phyloP scores from a whole-genome alignment of 2,888 invertebrate species.

The Epicampocera succincta region DNA sequence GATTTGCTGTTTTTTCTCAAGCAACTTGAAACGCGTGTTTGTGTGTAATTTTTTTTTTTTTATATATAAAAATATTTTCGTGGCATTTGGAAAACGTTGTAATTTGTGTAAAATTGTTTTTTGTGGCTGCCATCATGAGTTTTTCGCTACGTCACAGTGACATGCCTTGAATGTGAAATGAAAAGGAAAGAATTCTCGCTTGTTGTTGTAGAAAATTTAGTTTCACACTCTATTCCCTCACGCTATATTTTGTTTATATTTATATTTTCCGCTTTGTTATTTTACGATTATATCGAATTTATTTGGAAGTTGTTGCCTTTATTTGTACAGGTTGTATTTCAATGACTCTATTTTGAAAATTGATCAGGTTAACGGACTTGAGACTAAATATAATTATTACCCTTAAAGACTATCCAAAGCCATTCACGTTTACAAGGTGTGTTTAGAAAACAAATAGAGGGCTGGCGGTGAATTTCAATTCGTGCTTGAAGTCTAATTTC shows the following conservation, averaged over 20 bases:
- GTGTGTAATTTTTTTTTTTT: slow-evolving; percentile 16
- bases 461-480: no score
- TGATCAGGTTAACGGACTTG: no score
- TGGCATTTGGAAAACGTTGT: slow-evolving; percentile 48
- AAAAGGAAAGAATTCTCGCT: slow-evolving; percentile 33
- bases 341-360: neutral
- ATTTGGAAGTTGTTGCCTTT: slow-evolving; percentile 37
- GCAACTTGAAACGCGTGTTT: neutral
- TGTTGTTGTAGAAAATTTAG: slow-evolving; percentile 48
- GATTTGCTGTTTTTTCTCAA: slow-evolving; percentile 18
- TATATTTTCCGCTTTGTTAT: neutral
- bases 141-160: neutral
- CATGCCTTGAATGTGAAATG: slow-evolving; percentile 23
- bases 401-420: no score
- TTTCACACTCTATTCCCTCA: slow-evolving; percentile 10
- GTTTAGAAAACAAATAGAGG: no score
- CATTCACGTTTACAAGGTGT: no score
- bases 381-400: no score
- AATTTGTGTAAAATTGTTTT: slow-evolving; percentile 48
- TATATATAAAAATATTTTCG: slow-evolving; percentile 35
- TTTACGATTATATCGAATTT: slow-evolving; percentile 32
- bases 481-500: no score
- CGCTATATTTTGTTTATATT: neutral
- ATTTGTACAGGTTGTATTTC: neutral
- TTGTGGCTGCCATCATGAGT: neutral